A percentile compares a stretch with the other conserved stretches of the same genome.
Evolutionary conservation across 2,888 invertebrate species (phyloP).

Genomic region (Trachelus stipa): DNA sequence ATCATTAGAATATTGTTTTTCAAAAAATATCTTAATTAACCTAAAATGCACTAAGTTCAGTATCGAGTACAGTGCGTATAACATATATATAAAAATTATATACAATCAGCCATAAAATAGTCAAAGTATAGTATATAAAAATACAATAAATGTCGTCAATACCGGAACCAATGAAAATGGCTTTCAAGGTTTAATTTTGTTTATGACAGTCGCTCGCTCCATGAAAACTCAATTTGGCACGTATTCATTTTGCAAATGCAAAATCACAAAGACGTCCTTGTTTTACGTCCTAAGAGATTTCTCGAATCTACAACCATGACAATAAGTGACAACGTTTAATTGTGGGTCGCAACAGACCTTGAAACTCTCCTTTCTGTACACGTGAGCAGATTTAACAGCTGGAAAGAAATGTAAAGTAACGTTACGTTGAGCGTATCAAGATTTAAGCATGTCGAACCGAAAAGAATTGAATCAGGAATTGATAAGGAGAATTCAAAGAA

Average conservation of each 20-base stretch:
- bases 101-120: neutral
- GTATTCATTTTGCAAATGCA: neutral
- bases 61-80: neutral
- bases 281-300: neutral
- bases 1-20: neutral
- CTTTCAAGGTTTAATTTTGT: neutral
- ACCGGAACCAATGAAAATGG: neutral
- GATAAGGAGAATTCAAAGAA: neutral
- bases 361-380: neutral
- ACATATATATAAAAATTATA: neutral
- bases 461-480: neutral
- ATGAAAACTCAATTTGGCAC: neutral
- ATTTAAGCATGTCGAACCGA: neutral
- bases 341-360: neutral
- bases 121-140: neutral
- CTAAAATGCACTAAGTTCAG: neutral
- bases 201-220: neutral
- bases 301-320: neutral
- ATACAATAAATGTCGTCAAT: neutral
- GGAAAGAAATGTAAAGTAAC: neutral
- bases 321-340: neutral
- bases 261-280: neutral
- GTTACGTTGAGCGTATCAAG: neutral
- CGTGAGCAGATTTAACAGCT: neutral
- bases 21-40: neutral